Evolutionary conservation across 2,113 vertebrate genomes (phyloP).

Genomic region (Neolamprologus hecqui): DNA sequence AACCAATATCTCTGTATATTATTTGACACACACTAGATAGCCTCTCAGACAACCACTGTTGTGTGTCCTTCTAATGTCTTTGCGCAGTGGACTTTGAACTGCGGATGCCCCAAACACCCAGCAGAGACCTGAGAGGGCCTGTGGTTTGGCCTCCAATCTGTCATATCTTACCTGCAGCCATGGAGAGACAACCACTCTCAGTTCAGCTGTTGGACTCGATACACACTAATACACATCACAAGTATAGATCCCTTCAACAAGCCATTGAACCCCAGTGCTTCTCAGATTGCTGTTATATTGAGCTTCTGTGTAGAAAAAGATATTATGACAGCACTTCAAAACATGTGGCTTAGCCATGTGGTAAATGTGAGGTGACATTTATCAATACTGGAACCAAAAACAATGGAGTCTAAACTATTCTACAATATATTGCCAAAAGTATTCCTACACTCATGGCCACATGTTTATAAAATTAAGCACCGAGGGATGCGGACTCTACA

Average conservation of each 20-base stretch:
- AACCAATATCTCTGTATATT: not conserved
- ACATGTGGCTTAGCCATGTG: not conserved
- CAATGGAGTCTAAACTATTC: not conserved
- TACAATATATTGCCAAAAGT: not conserved
- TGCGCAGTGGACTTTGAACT: constrained; percentile 36
- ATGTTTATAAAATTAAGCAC: not conserved
- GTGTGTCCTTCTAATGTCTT: constrained; percentile 27
- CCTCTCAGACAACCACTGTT: not conserved
- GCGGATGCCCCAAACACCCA: constrained; percentile 22
- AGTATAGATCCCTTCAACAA: constrained; percentile 32
- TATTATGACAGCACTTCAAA: not conserved
- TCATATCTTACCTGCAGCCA: constrained; percentile 46
- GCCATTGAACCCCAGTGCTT: not conserved
- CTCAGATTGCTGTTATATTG: constrained; percentile 16
- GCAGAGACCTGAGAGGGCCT: constrained; percentile 27
- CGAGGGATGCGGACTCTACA: rapidly evolving
- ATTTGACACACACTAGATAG: constrained; percentile 3
- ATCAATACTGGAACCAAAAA: not conserved
- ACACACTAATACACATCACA: constrained; percentile 34
- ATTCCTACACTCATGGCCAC: not conserved
- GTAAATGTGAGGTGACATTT: not conserved
- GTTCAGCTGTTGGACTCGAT: constrained; percentile 4
- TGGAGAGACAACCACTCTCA: not conserved
- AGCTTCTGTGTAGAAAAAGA: constrained; percentile 15
- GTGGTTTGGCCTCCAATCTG: constrained; percentile 42